phyloP scores from a whole-genome alignment of 2,888 invertebrate species.

The Hypolimnas misippus region DNA sequence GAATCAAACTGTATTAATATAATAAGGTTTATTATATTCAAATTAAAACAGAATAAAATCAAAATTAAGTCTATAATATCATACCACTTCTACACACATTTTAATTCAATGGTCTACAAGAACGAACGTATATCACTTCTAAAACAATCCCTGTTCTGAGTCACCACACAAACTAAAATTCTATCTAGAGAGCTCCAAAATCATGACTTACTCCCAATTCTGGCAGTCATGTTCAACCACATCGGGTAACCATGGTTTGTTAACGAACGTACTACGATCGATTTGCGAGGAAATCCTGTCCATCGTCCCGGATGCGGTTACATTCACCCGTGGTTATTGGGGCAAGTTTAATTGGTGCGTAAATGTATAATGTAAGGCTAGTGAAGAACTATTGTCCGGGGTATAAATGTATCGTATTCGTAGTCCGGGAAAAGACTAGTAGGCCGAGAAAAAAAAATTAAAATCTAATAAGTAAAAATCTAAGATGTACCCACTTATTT shows the following conservation, averaged over 20 bases:
- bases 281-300: slow-evolving; percentile 38
- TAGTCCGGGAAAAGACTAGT: too few species aligned
- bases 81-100: not conserved
- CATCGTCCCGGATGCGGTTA: slow-evolving; percentile 35
- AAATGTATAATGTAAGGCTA: slow-evolving; percentile 11
- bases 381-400: not conserved
- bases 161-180: not conserved
- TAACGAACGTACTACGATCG: slow-evolving; percentile 27
- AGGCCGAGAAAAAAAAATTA: too few species aligned
- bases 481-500: too few species aligned
- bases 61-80: too few species aligned
- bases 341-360: slow-evolving; percentile 33
- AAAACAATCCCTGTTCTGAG: not conserved
- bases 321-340: slow-evolving; percentile 31
- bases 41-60: too few species aligned
- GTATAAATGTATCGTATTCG: too few species aligned
- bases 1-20: too few species aligned
- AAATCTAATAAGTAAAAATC: too few species aligned
- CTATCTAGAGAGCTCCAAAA: not conserved
- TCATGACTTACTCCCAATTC: not conserved
- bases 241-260: slow-evolving; percentile 20
- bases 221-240: slow-evolving; percentile 2
- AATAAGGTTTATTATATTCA: too few species aligned
- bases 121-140: not conserved
- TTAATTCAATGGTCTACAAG: not conserved